Evolutionary conservation across 1,140 invertebrate species (phyloP).

Genomic region (Rhopalosiphum maidis): DNA sequence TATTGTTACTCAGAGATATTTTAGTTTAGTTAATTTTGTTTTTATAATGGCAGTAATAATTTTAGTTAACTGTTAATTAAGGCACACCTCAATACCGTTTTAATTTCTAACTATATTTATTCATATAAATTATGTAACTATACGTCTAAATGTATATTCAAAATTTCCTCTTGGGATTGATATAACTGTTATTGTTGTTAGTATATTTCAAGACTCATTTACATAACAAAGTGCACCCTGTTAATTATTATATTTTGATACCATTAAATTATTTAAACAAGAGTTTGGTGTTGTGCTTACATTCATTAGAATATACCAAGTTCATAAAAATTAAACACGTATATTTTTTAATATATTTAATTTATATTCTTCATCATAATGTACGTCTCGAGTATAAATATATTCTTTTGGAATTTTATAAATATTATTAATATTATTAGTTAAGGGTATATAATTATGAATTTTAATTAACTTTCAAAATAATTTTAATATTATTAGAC

Average conservation of each 20-base stretch:
- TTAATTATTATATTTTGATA: slow-evolving; percentile 20
- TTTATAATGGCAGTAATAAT: neutral
- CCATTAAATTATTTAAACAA: neutral
- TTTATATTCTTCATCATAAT: neutral
- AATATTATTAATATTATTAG: neutral
- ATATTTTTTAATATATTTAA: neutral
- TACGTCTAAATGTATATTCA: neutral
- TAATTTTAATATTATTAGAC: neutral
- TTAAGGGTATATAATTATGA: neutral
- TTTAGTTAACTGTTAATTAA: neutral
- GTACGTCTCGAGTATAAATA: neutral
- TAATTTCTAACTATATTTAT: neutral
- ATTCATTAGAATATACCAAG: neutral
- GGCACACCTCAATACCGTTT: neutral
- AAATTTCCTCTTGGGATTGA: neutral
- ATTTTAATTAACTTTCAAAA: neutral
- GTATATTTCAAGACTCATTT: neutral
- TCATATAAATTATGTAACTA: neutral
- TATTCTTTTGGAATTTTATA: neutral
- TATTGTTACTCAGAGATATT: neutral
- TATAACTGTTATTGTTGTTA: neutral
- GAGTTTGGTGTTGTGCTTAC: neutral
- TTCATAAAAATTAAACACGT: neutral
- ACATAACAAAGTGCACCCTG: neutral
- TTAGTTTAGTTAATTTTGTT: neutral